These are phyloP conservation scores for Pseudois nayaur DNA, from an alignment of 2,113 vertebrate genomes.

Conservation along the genomic window DNA sequence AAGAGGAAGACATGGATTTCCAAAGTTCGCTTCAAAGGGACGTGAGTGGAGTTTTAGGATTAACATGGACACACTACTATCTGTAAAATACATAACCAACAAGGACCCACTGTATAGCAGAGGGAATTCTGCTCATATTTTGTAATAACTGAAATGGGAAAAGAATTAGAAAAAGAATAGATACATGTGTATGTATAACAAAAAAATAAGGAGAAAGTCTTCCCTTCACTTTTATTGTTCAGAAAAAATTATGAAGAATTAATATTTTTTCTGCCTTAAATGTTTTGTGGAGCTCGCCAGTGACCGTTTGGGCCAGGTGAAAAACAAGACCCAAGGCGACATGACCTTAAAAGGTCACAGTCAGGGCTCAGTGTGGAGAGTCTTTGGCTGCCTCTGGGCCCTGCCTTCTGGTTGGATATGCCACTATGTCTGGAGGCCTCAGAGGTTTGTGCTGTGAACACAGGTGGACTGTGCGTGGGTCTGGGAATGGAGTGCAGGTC, in stretches of 20 bases:
- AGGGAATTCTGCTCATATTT: not conserved
- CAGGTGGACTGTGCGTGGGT: not conserved
- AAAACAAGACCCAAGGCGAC: not conserved
- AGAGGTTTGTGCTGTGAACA: not conserved
- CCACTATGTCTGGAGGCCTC: not conserved
- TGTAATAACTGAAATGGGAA: not conserved
- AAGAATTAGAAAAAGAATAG: not conserved
- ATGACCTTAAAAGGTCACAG: not conserved
- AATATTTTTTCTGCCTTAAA: not conserved
- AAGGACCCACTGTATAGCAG: not conserved
- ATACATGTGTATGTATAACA: not conserved
- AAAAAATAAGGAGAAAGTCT: not conserved
- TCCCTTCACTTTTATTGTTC: not conserved
- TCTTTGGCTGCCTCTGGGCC: not conserved
- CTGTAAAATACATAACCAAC: not conserved
- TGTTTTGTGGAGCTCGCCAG: not conserved
- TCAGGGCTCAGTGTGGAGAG: not conserved
- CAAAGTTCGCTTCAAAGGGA: fast-evolving
- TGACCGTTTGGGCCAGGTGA: not conserved
- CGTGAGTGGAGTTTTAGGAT: not conserved
- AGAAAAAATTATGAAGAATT: not conserved
- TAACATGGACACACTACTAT: not conserved
- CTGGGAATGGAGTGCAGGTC: not conserved
- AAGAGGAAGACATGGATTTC: too few species aligned
- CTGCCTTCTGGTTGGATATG: fast-evolving